Conservation (phyloP, 2,888 invertebrate genomes). For the Epicampocera succincta region DNA sequence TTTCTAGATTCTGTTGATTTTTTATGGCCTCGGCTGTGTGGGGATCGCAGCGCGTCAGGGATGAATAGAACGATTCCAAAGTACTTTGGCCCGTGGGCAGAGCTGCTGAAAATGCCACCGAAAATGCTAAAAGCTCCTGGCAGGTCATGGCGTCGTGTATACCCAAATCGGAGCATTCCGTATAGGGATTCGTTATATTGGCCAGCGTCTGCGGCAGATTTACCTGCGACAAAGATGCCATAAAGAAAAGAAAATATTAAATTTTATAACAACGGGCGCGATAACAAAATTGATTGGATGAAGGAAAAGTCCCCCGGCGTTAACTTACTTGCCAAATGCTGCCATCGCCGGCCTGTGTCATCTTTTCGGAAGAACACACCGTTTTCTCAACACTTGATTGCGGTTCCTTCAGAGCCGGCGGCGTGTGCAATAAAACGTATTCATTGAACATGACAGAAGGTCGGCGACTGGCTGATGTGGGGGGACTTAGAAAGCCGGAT, state of each 20-base stretch:
- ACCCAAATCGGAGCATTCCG: constrained; percentile 83
- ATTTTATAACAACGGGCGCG: not conserved
- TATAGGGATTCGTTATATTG: constrained; percentile 80
- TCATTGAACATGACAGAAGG: constrained; percentile 96
- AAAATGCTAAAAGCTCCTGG: constrained; percentile 94
- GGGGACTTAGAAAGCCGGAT: constrained; percentile 88
- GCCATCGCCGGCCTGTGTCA: constrained; percentile 91
- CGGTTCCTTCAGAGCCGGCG: constrained; percentile 79
- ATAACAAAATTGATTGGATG: not conserved
- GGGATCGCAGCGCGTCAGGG: constrained; percentile 88
- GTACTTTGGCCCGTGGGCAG: constrained; percentile 93
- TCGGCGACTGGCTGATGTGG: constrained; percentile 86
- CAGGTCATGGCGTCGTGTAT: constrained; percentile 84
- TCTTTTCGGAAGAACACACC: constrained; percentile 92
- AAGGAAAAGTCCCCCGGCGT: constrained; percentile 49
- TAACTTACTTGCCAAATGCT: constrained; percentile 85
- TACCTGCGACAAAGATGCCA: constrained; percentile 73
- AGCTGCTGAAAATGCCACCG: constrained; percentile 95
- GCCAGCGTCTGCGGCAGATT: constrained; percentile 82
- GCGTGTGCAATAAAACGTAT: constrained; percentile 89
- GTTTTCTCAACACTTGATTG: constrained; percentile 81
- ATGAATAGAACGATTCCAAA: constrained; percentile 91
- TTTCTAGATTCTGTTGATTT: constrained; percentile 76
- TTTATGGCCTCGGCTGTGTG: constrained; percentile 79
- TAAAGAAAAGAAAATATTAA: constrained; percentile 8